Evolutionary conservation across 2,113 vertebrate species (phyloP).

Genomic region (Anser brachyrhynchus): DNA sequence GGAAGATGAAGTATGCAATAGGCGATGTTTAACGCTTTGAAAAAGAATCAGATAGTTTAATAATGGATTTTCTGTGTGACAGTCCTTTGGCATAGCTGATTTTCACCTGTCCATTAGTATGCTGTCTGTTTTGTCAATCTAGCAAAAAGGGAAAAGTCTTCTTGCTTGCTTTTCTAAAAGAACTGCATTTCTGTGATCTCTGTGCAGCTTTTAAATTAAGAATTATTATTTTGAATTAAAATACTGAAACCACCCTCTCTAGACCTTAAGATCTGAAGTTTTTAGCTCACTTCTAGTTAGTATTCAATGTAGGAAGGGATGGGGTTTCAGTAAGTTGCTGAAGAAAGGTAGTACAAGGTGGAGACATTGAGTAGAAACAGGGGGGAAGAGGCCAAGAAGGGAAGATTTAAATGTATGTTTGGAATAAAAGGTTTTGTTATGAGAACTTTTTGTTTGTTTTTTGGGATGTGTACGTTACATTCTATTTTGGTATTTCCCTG

Average conservation of each 20-base stretch:
- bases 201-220: not conserved
- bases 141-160: not conserved
- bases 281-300: not conserved
- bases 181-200: not conserved
- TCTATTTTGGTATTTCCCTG: not conserved
- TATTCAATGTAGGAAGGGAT: not conserved
- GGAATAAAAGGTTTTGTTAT: not conserved
- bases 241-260: not conserved
- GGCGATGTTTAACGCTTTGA: not conserved
- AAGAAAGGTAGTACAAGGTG: not conserved
- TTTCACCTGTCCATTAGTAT: not conserved
- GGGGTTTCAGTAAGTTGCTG: not conserved
- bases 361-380: not conserved
- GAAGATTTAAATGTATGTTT: not conserved
- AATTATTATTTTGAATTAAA: not conserved
- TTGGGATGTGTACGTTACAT: not conserved
- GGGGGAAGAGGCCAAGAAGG: not conserved
- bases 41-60: not conserved
- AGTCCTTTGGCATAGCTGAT: not conserved
- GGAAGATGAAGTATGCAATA: not conserved
- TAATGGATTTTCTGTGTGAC: constrained; percentile 8
- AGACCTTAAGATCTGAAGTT: not conserved
- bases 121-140: not conserved
- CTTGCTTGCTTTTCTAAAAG: constrained; percentile 2
- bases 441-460: not conserved